Evolutionary conservation across 2,888 invertebrate genomes (phyloP), one percentile per base, ranked within the genome.

Genomic region (Phyto melanocephala): DNA sequence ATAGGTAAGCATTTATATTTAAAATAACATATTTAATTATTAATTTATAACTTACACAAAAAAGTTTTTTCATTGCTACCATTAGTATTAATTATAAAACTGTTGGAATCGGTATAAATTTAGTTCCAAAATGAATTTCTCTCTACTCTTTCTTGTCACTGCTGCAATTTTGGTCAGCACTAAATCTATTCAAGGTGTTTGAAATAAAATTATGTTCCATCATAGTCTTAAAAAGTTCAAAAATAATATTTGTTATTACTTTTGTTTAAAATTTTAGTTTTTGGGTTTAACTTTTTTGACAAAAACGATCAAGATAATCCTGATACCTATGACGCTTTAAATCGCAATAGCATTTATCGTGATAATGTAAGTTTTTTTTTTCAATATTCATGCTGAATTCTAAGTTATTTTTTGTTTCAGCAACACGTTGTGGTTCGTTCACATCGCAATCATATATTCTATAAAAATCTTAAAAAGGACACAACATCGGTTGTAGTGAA

Each of bases 301-400:
- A 6, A 6, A 28, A 28, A 28, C 3, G 6, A 28, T 10, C 5
- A 17, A 8, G 15, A 8, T n/a, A 10, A 56, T 8, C 10, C 33
- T 10, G 35, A 58, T 2, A 24, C 47, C 0, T 17, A 52, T 33
- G 40, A 67, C 6, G 28, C 22, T 17, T 13, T 65, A 47, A 47
- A 58, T 37, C 28, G 58, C 4, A 76, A 67, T 40, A 67, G 56
- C 10, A 67, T 76, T 37, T 58, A 67, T 67, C 33, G 67, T n/a
- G 6, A 76, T 58, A 28, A 67, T n/a, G 75, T 76, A 67, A 76
- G 75, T 47, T 76, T 11, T 0, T 33, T 33, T 28, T 63, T 11
- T 17, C 1, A 62, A 35, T 5, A 58, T 4, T 42, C 42, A 10
- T 24, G 0, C 0, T 13, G 4, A 0, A 22, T 50, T 20, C 1